Base-by-base conservation (phyloP, 1,140 invertebrate species). In the Anastrepha ludens region DNA sequence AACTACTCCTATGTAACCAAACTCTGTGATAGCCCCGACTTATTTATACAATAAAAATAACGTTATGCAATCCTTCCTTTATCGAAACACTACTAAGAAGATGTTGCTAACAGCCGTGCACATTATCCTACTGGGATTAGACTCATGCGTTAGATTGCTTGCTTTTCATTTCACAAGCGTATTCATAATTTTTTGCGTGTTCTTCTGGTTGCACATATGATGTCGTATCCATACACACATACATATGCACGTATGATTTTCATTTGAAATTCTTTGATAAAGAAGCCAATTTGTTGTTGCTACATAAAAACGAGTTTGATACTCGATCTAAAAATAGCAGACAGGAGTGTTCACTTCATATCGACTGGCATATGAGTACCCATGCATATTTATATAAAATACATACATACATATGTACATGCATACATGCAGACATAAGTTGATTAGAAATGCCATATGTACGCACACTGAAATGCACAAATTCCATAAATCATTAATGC, bases 251-350 rank as follows among this genome's bases (percentile, higher is more conserved):
- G 3, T 9, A 8, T 41, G 29, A 7, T 67, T 67, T 67, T 15
- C 4, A 67, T 67, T 67, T 67, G 65, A 67, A 67, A 39, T 67
- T 67, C 29, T 67, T 67, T 67, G 65, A 67, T 67, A 67, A 67
- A 67, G 39, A 5, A 20, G 65, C 65, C 29, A 11, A 67, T 39
- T 67, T 67, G 7, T 58, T 7, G 65, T 11, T 41, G 65, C 15
- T 29, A 67, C 65, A 67, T 67, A 67, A 67, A 67, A 67, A 67
- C 65, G 4, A 13, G 65, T 67, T 67, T 67, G 65, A 67, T 67
- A 29, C 13, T 67, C 11, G 39, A 41, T 41, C 65, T 67, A 67
- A 67, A 67, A 67, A 67, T 41, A 67, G 29, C 65, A 67, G 39
- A 29, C 20, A 67, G 65, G 65, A 67, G 65, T 67, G 65, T 11